Evolutionary conservation across 2,888 invertebrate species (phyloP).

Genomic region (Cantharis rufa): DNA sequence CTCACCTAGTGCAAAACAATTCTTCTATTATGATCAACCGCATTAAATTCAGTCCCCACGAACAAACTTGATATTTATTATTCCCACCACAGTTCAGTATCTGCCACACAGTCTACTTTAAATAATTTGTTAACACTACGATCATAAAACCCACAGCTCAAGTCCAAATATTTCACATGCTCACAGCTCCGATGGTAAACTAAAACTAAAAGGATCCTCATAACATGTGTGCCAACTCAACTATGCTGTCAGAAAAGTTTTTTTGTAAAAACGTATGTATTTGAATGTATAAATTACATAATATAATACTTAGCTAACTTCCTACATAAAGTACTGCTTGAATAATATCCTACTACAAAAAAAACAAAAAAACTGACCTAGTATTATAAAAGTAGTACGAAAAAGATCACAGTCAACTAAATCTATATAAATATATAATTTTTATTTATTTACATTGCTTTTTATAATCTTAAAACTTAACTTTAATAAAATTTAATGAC

Average conservation of each 20-base stretch:
- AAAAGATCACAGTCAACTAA: constrained; percentile 2
- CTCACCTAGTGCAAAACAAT: no score
- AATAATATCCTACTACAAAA: not conserved
- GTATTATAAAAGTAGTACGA: not conserved
- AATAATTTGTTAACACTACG: no score
- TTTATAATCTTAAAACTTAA: not conserved
- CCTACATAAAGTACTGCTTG: not conserved
- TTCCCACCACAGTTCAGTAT: no score
- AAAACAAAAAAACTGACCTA: not conserved
- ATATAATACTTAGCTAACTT: not conserved
- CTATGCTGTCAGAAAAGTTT: not conserved
- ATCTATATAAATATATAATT: not conserved
- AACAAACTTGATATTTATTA: no score
- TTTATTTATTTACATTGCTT: not conserved
- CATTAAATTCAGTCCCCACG: no score
- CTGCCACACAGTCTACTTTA: no score
- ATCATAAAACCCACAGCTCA: no score
- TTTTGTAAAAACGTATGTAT: not conserved
- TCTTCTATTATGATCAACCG: no score
- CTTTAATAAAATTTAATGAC: not conserved
- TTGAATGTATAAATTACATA: not conserved
- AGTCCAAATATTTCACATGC: no score
- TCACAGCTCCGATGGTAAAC: no score
- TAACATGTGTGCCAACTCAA: no score
- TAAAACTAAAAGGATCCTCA: no score